These are phyloP conservation scores for Esox masquinongy DNA, from an alignment of 2,797 vertebrate species.

Conservation along the genomic window DNA sequence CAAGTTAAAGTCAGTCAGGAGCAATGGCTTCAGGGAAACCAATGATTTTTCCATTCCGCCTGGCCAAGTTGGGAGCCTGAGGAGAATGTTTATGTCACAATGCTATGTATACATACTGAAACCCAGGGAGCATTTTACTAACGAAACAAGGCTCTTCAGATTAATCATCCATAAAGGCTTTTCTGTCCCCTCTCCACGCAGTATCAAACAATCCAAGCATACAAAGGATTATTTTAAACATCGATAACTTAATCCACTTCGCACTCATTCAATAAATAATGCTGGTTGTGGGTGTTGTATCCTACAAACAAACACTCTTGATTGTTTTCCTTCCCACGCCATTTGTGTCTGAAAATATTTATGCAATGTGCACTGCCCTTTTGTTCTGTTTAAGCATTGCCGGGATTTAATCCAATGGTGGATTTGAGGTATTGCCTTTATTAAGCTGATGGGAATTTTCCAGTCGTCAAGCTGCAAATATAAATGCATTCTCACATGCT, in stretches of 20 bases:
- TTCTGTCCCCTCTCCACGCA: not conserved
- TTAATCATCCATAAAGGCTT: not conserved
- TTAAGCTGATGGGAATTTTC: too few species aligned
- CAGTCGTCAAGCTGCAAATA: too few species aligned
- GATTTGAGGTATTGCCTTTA: too few species aligned
- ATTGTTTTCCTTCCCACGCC: conserved; percentile 1
- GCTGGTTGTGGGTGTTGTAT: not conserved
- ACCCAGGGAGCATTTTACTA: not conserved
- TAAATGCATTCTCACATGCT: too few species aligned
- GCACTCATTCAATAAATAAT: not conserved
- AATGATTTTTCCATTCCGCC: conserved; percentile 29
- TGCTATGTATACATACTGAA: conserved; percentile 7
- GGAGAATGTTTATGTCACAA: conserved; percentile 9
- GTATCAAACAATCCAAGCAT: not conserved
- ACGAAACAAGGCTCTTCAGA: not conserved
- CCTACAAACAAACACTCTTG: not conserved
- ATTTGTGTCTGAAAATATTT: conserved; percentile 2
- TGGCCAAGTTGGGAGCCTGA: conserved; percentile 14
- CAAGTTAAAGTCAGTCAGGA: not conserved
- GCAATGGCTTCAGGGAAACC: not conserved
- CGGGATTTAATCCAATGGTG: too few species aligned
- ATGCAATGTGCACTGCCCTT: not conserved
- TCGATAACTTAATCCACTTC: not conserved
- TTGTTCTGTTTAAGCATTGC: not conserved
- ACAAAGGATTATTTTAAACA: conserved; percentile 5